Percentiles rank a stretch among this genome's conserved stretches.
These are phyloP conservation scores for Tapirus indicus DNA, from an alignment of 2,797 vertebrate species.

Conservation along the genomic window DNA sequence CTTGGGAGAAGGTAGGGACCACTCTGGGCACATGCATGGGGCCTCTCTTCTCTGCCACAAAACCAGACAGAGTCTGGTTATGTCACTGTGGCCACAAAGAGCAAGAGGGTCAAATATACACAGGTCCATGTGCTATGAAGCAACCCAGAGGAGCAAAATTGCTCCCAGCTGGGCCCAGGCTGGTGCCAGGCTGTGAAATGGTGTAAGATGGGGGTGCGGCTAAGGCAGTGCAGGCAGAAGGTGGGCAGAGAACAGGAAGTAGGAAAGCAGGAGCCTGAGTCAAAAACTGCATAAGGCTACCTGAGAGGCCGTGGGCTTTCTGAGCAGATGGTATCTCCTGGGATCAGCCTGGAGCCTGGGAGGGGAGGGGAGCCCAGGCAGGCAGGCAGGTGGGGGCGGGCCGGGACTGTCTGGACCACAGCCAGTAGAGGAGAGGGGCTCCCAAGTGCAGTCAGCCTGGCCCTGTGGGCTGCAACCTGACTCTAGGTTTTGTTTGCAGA, in stretches of 20 bases:
- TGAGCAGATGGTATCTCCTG: background rate
- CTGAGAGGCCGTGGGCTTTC: background rate
- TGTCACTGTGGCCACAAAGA: constrained; percentile 40
- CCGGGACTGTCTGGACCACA: background rate
- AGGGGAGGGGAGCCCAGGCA: background rate
- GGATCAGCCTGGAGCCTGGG: background rate
- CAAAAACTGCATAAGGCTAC: background rate
- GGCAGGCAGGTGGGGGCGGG: background rate
- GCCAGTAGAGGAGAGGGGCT: background rate
- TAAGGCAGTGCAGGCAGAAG: background rate
- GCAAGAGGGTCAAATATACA: background rate
- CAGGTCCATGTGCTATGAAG: background rate
- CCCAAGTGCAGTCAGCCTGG: background rate
- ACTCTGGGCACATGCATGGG: background rate
- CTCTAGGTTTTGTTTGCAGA: constrained; percentile 85
- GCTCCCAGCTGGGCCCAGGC: constrained; percentile 49
- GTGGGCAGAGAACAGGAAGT: background rate
- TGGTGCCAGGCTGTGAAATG: background rate
- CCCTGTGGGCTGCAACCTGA: constrained; percentile 27
- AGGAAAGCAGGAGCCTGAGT: background rate
- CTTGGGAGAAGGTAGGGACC: background rate
- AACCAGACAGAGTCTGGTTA: background rate
- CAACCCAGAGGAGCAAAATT: background rate
- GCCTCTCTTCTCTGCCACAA: constrained; percentile 18
- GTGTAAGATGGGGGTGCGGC: background rate